Evolutionary conservation across 2,113 vertebrate genomes (phyloP), one percentile per base, ranked within the genome.

Genomic region (Glaucomys volans): DNA sequence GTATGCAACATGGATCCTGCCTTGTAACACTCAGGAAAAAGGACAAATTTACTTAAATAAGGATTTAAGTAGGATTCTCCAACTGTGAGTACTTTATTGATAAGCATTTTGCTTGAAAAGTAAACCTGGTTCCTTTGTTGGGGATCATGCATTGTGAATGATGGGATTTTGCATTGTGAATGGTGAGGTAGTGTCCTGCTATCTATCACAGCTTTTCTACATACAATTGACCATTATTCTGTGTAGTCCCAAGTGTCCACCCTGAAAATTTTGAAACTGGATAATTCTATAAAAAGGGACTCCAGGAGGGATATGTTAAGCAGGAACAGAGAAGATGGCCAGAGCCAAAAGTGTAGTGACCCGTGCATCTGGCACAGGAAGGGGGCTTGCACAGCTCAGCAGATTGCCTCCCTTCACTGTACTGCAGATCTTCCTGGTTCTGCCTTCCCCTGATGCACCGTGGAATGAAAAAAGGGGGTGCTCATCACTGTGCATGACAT

Each of bases 301-400:
- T 35, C 17, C 28, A 75, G 8, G 32, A 47, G 47, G 84, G n/a
- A 24, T 5, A 40, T 52, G 13, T 66, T 44, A 14, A 18, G 35
- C 37, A 85, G n/a, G 32, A 85, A 17, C 32, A 80, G 62, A 72
- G n/a, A 64, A 83, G 80, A 16, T 0, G 30, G 76, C 11, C 0
- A 40, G 66, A 67, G 24, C 10, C 9, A 32, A 3, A 67, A 59
- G 67, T 5, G 6, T 1, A 74, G 37, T 52, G 44, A 32, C 37
- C 1, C 0, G 0, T 14, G 52, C 8, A 9, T 35, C 32, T 5
- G 14, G 64, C 20, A 50, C 14, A 74, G 37, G 40, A 1, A 6
- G 22, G 57, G 18, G 6, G 44, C 40, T 2, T 40, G n/a, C n/a
- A 28, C 0, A 11, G 52, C 35, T 24, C 0, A 0, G 52, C 30